These are phyloP conservation scores for Lycaon pictus DNA, from an alignment of 2,113 vertebrate species.

Conservation along the genomic window DNA sequence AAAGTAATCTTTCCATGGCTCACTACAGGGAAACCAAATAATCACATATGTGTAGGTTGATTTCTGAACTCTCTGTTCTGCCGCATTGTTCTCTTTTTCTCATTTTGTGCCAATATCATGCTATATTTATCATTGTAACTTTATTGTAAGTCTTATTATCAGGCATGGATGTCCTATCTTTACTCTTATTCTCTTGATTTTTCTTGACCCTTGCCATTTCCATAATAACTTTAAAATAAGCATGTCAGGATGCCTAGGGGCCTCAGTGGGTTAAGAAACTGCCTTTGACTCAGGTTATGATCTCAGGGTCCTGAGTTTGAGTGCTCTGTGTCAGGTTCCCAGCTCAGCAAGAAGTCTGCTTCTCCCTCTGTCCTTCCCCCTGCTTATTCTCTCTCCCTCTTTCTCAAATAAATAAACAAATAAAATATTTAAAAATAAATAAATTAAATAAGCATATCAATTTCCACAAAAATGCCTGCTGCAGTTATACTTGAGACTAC, in stretches of 20 bases:
- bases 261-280: background rate
- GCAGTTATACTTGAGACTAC: background rate
- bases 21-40: background rate
- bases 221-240: background rate
- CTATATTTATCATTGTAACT: background rate
- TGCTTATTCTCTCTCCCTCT: background rate
- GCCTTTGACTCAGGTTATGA: background rate
- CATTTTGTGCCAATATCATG: background rate
- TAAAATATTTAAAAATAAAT: background rate
- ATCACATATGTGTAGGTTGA: background rate
- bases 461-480: background rate
- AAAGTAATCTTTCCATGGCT: background rate
- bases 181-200: background rate
- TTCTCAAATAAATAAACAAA: background rate
- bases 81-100: background rate
- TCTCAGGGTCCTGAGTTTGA: background rate
- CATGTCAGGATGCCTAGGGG: background rate
- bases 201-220: background rate
- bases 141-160: background rate
- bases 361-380: background rate
- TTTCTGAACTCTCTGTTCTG: slow-evolving; percentile 4
- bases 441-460: background rate
- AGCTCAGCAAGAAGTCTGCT: background rate
- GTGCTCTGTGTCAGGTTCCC: background rate
- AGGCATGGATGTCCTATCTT: background rate